phyloP scores from a whole-genome alignment of 2,888 invertebrate species.

The Drosophila ezoana region DNA sequence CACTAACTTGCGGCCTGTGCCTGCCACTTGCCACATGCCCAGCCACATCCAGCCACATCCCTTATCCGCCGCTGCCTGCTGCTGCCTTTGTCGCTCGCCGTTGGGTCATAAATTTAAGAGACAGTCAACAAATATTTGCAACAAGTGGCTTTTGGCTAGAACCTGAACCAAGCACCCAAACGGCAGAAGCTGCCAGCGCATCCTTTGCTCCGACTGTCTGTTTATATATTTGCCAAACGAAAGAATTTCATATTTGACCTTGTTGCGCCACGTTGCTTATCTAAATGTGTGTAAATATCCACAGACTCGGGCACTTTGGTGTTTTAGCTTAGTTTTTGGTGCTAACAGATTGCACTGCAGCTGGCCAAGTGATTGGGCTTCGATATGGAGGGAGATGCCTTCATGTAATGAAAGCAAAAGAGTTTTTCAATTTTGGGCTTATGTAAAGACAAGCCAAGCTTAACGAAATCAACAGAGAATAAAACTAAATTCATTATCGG shows the following conservation, averaged over 20 bases:
- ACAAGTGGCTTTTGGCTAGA: constrained; percentile 80
- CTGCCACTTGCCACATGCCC: constrained; percentile 23
- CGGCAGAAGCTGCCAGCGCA: constrained; percentile 9
- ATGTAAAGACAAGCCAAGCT: background rate
- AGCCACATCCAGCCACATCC: constrained; percentile 25
- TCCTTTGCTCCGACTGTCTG: constrained; percentile 30
- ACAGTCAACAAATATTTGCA: constrained; percentile 84
- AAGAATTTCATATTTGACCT: constrained; percentile 61
- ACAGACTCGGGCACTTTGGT: constrained; percentile 14
- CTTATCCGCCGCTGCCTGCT: constrained; percentile 19
- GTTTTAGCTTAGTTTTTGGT: constrained; percentile 15
- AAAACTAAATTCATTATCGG: background rate
- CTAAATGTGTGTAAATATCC: constrained; percentile 49
- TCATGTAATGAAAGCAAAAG: background rate
- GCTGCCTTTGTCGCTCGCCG: constrained; percentile 50
- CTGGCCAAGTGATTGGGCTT: background rate
- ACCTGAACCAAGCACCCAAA: constrained; percentile 11
- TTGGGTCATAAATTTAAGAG: constrained; percentile 83
- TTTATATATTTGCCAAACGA: constrained; percentile 7
- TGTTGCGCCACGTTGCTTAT: constrained; percentile 56
- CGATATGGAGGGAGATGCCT: background rate
- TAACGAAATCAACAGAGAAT: background rate
- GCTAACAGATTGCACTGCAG: constrained; percentile 5
- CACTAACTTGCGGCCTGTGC: constrained; percentile 57
- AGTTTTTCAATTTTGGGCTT: background rate